phyloP scores from a whole-genome alignment of 2,113 vertebrate species.

The Podarcis cretensis region DNA sequence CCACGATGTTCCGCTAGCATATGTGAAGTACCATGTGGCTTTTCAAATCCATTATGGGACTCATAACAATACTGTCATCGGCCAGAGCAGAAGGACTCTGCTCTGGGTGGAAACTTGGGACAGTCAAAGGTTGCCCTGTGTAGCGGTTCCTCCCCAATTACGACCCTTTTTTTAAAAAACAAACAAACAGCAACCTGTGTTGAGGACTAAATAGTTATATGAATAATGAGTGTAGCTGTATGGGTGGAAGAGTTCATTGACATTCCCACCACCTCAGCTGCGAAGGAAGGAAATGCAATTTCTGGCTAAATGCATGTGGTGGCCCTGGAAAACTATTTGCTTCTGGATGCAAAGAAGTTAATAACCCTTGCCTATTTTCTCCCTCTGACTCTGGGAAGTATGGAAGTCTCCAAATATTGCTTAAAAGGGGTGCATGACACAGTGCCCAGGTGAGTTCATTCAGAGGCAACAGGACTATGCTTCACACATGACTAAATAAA shows the following conservation, averaged over 20 bases:
- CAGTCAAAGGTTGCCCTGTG: background rate
- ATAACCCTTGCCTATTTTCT: background rate
- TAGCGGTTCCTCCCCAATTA: background rate
- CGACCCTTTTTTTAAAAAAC: too few species aligned
- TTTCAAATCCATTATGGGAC: background rate
- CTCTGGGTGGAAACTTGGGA: background rate
- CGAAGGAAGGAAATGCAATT: conserved; percentile 30
- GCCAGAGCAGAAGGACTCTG: conserved; percentile 22
- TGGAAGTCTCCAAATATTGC: background rate
- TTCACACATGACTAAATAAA: background rate
- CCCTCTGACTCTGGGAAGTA: background rate
- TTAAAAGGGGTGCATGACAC: background rate
- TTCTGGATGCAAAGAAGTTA: background rate
- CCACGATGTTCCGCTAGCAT: background rate
- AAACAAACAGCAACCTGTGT: too few species aligned
- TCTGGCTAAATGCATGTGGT: background rate
- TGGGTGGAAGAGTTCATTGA: background rate
- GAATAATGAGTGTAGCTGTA: background rate
- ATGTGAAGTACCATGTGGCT: background rate
- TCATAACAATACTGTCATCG: background rate
- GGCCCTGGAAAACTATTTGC: background rate
- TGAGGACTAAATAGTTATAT: background rate
- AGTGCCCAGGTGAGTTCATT: background rate
- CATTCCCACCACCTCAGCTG: conserved; percentile 37
- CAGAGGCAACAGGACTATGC: background rate